Evolutionary conservation across 1,140 invertebrate species (phyloP).

Genomic region (Trissolcus basalis): DNA sequence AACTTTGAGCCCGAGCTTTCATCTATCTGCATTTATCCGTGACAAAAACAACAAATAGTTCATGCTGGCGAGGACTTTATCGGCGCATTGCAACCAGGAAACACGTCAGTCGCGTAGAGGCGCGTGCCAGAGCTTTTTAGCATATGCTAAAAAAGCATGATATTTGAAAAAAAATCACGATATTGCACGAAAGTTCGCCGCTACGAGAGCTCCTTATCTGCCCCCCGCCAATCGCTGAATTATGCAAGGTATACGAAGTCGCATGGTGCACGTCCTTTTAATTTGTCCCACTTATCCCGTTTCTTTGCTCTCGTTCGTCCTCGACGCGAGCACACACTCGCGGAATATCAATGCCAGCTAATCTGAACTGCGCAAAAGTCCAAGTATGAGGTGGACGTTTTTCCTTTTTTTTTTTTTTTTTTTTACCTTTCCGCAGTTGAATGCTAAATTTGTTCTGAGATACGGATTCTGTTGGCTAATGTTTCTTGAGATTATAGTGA

Average conservation of each 20-base stretch:
- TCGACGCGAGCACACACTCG: conserved; percentile 43
- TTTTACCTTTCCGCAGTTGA: no score
- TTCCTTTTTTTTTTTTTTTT: not conserved
- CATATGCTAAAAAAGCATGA: not conserved
- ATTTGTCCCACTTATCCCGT: conserved; percentile 64
- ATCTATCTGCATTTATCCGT: conserved; percentile 15
- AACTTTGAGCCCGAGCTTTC: no score
- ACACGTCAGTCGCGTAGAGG: conserved; percentile 10
- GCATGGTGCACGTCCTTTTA: conserved; percentile 50
- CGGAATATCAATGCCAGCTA: conserved; percentile 46
- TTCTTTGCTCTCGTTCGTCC: conserved; percentile 62
- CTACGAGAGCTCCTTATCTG: conserved; percentile 29
- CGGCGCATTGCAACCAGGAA: conserved; percentile 8
- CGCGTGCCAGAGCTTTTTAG: conserved; percentile 22
- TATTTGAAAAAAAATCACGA: not conserved
- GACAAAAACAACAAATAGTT: conserved; percentile 11
- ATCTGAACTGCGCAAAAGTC: conserved; percentile 24
- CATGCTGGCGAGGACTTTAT: conserved; percentile 1
- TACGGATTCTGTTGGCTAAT: no score
- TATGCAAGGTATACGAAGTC: conserved; percentile 29
- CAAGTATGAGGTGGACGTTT: conserved; percentile 7
- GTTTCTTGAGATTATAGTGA: not conserved
- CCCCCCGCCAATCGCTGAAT: conserved; percentile 14
- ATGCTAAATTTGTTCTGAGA: no score
- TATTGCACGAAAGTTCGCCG: conserved; percentile 25